Conservation (phyloP, 2,888 invertebrate species). For the Philereme transversata region DNA sequence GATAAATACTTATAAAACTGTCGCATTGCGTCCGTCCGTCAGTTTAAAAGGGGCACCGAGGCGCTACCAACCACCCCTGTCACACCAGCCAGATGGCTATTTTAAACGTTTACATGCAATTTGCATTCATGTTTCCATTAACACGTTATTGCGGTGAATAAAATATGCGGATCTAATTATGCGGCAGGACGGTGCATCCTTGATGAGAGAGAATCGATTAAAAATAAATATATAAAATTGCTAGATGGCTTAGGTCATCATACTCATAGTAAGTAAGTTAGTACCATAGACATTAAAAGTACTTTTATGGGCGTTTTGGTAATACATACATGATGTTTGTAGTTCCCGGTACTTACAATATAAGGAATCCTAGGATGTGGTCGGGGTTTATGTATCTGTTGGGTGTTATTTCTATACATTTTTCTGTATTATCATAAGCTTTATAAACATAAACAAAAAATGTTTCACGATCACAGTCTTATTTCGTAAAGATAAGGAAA, state of each 20-base stretch:
- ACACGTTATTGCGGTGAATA: constrained; percentile 39
- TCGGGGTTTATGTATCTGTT: too few relatives aligned
- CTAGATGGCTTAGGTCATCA: too few relatives aligned
- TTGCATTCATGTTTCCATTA: constrained; percentile 37
- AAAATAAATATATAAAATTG: too few relatives aligned
- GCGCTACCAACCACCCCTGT: constrained; percentile 12
- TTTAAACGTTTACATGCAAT: constrained; percentile 37
- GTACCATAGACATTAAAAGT: too few relatives aligned
- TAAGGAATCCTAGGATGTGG: too few relatives aligned
- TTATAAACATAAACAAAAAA: too few relatives aligned
- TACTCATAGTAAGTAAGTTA: too few relatives aligned
- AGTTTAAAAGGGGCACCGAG: constrained; percentile 4
- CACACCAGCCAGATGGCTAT: constrained; percentile 32
- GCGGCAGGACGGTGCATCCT: constrained; percentile 20
- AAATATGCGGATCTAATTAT: constrained; percentile 38
- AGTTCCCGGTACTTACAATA: too few relatives aligned
- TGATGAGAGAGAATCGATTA: constrained; percentile 11
- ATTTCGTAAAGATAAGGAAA: constrained; percentile 36
- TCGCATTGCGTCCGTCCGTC: constrained; percentile 20
- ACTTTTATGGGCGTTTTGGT: too few relatives aligned
- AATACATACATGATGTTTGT: too few relatives aligned
- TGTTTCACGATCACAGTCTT: constrained; percentile 32
- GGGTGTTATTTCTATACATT: too few relatives aligned
- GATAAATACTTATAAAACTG: not conserved
- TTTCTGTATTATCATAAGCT: too few relatives aligned